Conservation (phyloP, 2,797 vertebrate genomes). For the Onychomys arenicola region DNA sequence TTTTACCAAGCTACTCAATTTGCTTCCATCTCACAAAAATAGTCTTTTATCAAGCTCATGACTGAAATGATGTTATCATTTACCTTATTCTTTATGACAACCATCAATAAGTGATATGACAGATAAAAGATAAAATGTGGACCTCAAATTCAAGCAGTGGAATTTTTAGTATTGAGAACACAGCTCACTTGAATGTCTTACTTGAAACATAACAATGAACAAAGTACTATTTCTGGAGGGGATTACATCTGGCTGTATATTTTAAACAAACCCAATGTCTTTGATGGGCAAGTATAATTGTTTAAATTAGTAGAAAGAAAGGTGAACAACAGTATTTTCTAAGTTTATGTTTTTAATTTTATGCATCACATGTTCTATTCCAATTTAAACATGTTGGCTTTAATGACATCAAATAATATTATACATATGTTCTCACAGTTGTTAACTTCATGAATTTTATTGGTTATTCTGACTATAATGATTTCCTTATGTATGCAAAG, state of each 20-base stretch:
- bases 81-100: not conserved
- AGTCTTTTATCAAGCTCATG: not conserved
- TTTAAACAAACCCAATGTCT: slow-evolving; percentile 17
- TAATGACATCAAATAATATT: slow-evolving; percentile 7
- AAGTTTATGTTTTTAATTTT: slow-evolving; percentile 62
- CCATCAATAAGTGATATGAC: not conserved
- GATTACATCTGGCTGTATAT: slow-evolving; percentile 59
- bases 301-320: slow-evolving; percentile 54
- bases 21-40: not conserved
- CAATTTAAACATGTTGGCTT: slow-evolving; percentile 33
- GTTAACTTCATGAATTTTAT: slow-evolving; percentile 38
- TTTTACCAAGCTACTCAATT: not conserved
- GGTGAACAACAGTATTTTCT: not conserved
- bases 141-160: not conserved
- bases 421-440: slow-evolving; percentile 27
- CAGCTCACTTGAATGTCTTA: slow-evolving; percentile 47
- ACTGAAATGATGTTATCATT: not conserved
- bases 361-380: slow-evolving; percentile 25
- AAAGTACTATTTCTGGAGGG: slow-evolving; percentile 58
- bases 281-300: slow-evolving; percentile 56
- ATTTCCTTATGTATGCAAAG: not conserved
- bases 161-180: not conserved
- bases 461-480: not conserved
- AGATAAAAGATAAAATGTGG: slow-evolving; percentile 50
- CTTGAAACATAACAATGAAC: slow-evolving; percentile 60